Base-by-base conservation (phyloP, 2,113 vertebrate species). In the Coptodon rendalli region DNA sequence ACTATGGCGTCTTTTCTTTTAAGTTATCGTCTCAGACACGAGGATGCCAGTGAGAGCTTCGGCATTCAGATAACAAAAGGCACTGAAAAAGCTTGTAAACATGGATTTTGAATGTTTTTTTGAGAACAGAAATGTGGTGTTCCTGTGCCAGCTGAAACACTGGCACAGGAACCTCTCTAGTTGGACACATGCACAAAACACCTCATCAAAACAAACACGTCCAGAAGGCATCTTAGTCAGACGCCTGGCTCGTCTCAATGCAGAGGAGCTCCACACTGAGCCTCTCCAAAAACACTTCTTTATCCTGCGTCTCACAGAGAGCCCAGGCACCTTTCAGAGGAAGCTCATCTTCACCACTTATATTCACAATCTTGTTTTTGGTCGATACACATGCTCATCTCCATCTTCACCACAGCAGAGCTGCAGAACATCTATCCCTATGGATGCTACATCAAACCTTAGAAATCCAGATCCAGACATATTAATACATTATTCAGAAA, bases 401-500 rank as follows among this genome's bases (percentile, higher is more conserved):
- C 40, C 1, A 3, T 45, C 22, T 48, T 76, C 40, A 76, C 22
- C 68, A 50, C 24, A 50, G 3, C 43, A 76, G 14, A 29, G 14
- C 40, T 16, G 0, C 38, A 29, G 22, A 1, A 7, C 1, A 10
- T 29, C 43, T 0, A 12, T 7, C 24, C 0, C 68, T 10, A 5
- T 17, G 24, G 68, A 73, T 17, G 27, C 68, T 17, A 17, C 1
- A 45, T 16, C n/a, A 6, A 43, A 16, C n/a, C n/a, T 24, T 16
- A 24, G 12, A 68, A n/a, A 38, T 38, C 10, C 36, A 38, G 7
- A 29, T 48, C 11, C 6, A 7, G 19, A 45, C 43, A 12, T 0
- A 17, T 73, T 17, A 27, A 45, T 45, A 45, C 0, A 0, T 45
- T 73, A 73, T 27, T 27, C 38, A 45, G 22, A 43, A 73, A 6